Conservation (phyloP, 2,888 invertebrate species). For the Drosophila leonis region DNA sequence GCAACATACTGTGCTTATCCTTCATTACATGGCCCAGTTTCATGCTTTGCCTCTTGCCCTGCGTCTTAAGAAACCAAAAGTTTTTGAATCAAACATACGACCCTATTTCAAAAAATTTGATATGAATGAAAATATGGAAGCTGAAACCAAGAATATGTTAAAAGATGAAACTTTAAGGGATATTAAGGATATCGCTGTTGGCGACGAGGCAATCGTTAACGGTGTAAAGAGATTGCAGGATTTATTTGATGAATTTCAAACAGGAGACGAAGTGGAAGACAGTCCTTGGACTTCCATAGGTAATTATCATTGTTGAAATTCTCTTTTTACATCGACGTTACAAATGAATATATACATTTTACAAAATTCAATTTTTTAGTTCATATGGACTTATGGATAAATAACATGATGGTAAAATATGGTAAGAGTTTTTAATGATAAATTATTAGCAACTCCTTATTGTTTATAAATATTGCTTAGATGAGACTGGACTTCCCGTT, state of each 20-base stretch:
- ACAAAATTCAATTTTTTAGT: conserved; percentile 7
- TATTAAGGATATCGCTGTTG: conserved; percentile 51
- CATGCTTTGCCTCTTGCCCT: conserved; percentile 88
- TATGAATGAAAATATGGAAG: conserved; percentile 58
- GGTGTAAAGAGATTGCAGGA: conserved; percentile 62
- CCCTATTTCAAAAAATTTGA: conserved; percentile 83
- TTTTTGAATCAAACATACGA: conserved; percentile 84
- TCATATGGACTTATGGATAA: conserved; percentile 88
- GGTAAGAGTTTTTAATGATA: conserved; percentile 66
- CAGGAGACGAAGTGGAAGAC: conserved; percentile 63
- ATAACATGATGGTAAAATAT: conserved; percentile 87
- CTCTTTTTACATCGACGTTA: background rate
- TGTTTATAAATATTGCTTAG: conserved; percentile 7
- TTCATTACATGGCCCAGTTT: conserved; percentile 87
- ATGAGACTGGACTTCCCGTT: conserved; percentile 82
- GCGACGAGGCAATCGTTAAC: conserved; percentile 52
- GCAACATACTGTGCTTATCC: conserved; percentile 85
- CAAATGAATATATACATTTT: background rate
- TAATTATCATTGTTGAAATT: background rate
- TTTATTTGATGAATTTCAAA: conserved; percentile 60
- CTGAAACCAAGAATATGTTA: conserved; percentile 49
- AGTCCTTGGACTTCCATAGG: conserved; percentile 86
- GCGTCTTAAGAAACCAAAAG: conserved; percentile 85
- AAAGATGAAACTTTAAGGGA: conserved; percentile 60
- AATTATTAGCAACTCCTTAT: too few relatives aligned